Evolutionary conservation across 2,113 vertebrate species (phyloP), one percentile per base, ranked within the genome.

Genomic region (Athene noctua): DNA sequence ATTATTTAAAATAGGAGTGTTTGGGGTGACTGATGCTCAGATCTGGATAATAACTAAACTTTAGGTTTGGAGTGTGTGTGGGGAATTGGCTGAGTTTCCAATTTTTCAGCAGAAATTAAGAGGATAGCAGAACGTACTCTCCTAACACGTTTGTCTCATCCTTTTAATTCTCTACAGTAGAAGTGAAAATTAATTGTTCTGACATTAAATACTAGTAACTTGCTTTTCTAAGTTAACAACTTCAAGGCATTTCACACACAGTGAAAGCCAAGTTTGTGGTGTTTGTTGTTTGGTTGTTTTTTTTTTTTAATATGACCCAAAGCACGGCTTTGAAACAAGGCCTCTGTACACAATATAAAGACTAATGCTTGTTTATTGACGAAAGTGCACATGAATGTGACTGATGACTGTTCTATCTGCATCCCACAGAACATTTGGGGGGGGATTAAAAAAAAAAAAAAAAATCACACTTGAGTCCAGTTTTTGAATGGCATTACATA

Each of bases 151-250:
- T 63, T 66, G 14, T 70, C 32, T 94, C 38, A 5, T 63, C 36
- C 59, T 91, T 80, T 83, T 29, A 66, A 68, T 42, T 55, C 51
- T 88, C 26, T 86, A 13, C 8, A 49, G 40, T 26, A 73, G 47
- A 95, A 80, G 89, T 14, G 15, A 70, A 94, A 88, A 11, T 13
- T 36, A 51, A 70, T n/a, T 54, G 21, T 80, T 88, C n/a, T 90
- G 66, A 40, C 12, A 20, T 42, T 59, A 82, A 54, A 82, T 15
- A 68, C 12, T 6, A 62, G 25, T 47, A 25, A 32, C 5, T 47
- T 55, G 46, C 52, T 79, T 62, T 71, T 42, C 26, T 79, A 68
- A 15, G 55, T 80, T 72, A 80, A 6, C 17, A 34, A 54, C 42
- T 90, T 79, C 61, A 78, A 66, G 52, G 59, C 19, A 57, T 44